Base-by-base conservation (phyloP, 2,888 invertebrate genomes). In the Athalia cordata region DNA sequence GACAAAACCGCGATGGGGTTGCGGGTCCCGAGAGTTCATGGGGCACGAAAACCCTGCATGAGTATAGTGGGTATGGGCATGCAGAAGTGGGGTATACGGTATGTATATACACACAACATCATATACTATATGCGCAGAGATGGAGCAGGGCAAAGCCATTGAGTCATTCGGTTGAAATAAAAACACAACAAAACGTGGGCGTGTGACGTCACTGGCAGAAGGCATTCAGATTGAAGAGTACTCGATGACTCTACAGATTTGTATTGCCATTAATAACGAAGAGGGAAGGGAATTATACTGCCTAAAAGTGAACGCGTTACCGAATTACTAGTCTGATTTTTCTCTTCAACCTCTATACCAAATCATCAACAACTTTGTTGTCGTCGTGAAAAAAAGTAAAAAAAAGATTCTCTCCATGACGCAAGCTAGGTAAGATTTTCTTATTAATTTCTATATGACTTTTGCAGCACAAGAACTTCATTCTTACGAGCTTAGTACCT, bases 191-290 rank as follows among this genome's bases (percentile, higher is more conserved):
- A 64, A 75, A 49, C 62, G 75, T 75, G 62, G 81, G 80, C 81
- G 80, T 79, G 87, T 89, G 89, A 89, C 89, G 89, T 89, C 89
- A 89, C 87, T 86, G 87, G 86, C 89, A 90, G 89, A 89, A 90
- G 89, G 89, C 88, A 89, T 89, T 89, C 89, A 89, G 85, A 89
- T 90, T 90, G 89, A 89, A 90, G 89, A 88, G 88, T 86, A 82
- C 87, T 89, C 89, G 87, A 89, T 89, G 89, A 90, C 90, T 89
- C 90, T 89, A 81, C 86, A 90, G 86, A 90, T 89, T 89, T 89
- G 87, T 89, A 90, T 90, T 89, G 87, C 89, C 89, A 89, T 90
- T 90, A 89, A 89, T 89, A 89, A 89, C 87, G 85, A 86, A 84
- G 84, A 81, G 82, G 86, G 84, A 83, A 29, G 29, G 29, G 29